Evolutionary conservation across 2,113 vertebrate genomes (phyloP).

Genomic region (Dicaeum eximium): DNA sequence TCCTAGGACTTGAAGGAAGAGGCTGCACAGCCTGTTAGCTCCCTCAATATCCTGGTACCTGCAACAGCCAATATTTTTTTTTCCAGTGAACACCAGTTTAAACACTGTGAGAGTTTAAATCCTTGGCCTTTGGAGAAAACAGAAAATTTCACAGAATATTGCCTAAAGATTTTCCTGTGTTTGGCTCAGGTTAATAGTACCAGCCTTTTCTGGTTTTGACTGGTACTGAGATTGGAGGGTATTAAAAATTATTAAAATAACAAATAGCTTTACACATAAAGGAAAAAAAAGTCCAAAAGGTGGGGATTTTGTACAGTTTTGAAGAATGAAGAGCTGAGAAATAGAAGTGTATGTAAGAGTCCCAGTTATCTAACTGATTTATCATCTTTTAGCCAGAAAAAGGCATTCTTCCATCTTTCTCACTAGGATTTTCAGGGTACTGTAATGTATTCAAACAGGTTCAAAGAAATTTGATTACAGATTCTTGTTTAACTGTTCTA

Average conservation of each 20-base stretch:
- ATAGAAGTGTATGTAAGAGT: neutral
- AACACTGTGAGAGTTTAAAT: neutral
- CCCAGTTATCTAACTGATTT: neutral
- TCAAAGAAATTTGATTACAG: neutral
- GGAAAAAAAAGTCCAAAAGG: fast-evolving
- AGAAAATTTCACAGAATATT: neutral
- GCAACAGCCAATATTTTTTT: neutral
- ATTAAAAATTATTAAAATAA: neutral
- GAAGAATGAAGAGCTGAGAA: neutral
- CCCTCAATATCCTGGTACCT: neutral
- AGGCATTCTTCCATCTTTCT: neutral
- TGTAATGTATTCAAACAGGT: neutral
- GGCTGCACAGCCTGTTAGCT: neutral
- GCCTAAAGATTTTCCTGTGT: neutral
- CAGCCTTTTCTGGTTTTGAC: neutral
- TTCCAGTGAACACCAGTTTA: neutral
- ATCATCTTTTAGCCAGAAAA: neutral
- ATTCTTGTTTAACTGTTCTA: neutral
- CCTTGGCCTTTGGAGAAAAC: neutral
- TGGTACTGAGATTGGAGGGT: neutral
- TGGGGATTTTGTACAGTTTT: neutral
- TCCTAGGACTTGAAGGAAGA: neutral
- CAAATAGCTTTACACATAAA: neutral
- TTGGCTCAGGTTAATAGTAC: neutral
- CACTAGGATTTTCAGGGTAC: neutral